Evolutionary conservation across 2,113 vertebrate genomes (phyloP).

Genomic region (Corvus moneduloides): DNA sequence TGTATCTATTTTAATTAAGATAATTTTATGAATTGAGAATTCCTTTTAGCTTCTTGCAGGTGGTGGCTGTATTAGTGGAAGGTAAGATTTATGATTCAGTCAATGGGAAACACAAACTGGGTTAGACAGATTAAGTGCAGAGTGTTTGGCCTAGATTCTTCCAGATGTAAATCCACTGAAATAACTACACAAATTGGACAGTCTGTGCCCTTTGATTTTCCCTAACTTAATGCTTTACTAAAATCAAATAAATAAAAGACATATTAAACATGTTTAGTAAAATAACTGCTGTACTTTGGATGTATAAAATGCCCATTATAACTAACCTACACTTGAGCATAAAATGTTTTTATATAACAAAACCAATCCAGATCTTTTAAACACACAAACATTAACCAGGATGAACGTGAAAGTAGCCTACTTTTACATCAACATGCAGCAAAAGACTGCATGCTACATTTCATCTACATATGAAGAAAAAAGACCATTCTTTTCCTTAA

Average conservation of each 20-base stretch:
- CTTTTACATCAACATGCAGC: neutral
- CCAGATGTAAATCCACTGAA: neutral
- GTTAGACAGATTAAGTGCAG: neutral
- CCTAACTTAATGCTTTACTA: neutral
- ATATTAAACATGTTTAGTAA: neutral
- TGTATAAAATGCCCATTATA: neutral
- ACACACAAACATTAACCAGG: neutral
- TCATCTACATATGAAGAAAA: neutral
- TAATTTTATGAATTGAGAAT: neutral
- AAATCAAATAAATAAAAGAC: neutral
- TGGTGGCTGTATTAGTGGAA: neutral
- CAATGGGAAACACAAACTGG: neutral
- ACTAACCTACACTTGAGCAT: neutral
- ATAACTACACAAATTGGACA: neutral
- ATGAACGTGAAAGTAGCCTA: neutral
- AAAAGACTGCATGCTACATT: neutral
- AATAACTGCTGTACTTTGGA: neutral
- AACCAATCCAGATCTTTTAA: neutral
- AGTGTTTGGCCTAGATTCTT: slow-evolving; percentile 26
- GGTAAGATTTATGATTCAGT: neutral
- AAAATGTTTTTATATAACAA: neutral
- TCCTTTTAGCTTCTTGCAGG: neutral
- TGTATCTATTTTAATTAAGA: neutral
- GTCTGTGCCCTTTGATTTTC: neutral
- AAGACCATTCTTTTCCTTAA: neutral